Evolutionary conservation across 2,888 invertebrate genomes (phyloP).

Genomic region (Sussaba pulchella): DNA sequence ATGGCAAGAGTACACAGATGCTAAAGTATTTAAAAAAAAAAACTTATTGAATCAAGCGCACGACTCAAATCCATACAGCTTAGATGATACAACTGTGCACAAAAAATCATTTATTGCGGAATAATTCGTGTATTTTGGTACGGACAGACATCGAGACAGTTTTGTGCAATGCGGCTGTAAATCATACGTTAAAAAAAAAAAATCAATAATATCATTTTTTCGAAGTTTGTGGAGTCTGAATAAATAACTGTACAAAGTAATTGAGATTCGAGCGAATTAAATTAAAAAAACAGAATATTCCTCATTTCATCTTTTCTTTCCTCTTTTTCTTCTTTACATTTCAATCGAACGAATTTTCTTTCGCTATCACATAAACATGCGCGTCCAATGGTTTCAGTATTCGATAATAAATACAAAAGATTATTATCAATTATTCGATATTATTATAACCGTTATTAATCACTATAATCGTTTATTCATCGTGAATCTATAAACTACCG

Average conservation of each 20-base stretch:
- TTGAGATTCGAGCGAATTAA: constrained; percentile 35
- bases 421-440: constrained; percentile 59
- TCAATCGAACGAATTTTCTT: constrained; percentile 56
- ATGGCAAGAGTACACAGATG: constrained; percentile 28
- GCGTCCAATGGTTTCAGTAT: constrained; percentile 61
- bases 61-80: constrained; percentile 5
- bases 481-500: constrained; percentile 63
- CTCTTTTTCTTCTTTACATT: constrained; percentile 47
- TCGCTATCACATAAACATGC: constrained; percentile 66
- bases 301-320: constrained; percentile 33
- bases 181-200: constrained; percentile 19
- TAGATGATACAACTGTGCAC: constrained; percentile 19
- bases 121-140: constrained; percentile 52
- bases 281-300: constrained; percentile 33
- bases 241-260: constrained; percentile 65
- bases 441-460: constrained; percentile 67
- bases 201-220: constrained; percentile 44
- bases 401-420: constrained; percentile 66
- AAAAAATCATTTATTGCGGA: constrained; percentile 51
- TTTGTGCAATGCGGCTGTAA: constrained; percentile 34
- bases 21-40: constrained; percentile 10
- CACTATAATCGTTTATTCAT: constrained; percentile 70
- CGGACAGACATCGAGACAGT: constrained; percentile 31
- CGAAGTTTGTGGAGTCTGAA: constrained; percentile 53
- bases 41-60: constrained; percentile 33